Conservation (phyloP, 1,140 invertebrate genomes). For the Geopemphigus sp. region DNA sequence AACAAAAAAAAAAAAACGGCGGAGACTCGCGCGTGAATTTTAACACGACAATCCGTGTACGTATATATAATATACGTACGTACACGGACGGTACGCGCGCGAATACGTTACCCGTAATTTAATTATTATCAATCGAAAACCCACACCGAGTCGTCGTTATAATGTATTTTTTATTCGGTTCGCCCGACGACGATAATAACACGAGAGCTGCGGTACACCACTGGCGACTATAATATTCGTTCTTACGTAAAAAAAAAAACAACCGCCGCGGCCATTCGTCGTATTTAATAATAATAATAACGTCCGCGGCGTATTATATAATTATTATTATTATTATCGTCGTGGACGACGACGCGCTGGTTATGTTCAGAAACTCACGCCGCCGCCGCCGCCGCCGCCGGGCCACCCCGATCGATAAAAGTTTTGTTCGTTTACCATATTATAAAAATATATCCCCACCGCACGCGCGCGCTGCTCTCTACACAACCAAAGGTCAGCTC, state of each 20-base stretch:
- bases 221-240: no score
- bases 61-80: no score
- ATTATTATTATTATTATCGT: constrained; percentile 24
- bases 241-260: constrained; percentile 4
- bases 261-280: background rate
- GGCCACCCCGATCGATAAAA: constrained; percentile 31
- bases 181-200: background rate
- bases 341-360: background rate
- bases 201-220: no score
- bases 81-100: no score
- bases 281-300: no score
- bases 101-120: background rate
- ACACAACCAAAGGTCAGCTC: constrained; percentile 26
- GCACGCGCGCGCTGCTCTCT: background rate
- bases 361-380: constrained; percentile 10
- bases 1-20: background rate
- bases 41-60: background rate
- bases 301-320: background rate
- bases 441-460: background rate
- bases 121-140: constrained; percentile 20
- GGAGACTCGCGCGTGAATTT: background rate
- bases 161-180: background rate
- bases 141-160: background rate
- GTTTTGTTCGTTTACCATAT: background rate
- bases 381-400: no score